Evolutionary conservation across 1,140 invertebrate genomes (phyloP).

Genomic region (Antheraea mylitta): DNA sequence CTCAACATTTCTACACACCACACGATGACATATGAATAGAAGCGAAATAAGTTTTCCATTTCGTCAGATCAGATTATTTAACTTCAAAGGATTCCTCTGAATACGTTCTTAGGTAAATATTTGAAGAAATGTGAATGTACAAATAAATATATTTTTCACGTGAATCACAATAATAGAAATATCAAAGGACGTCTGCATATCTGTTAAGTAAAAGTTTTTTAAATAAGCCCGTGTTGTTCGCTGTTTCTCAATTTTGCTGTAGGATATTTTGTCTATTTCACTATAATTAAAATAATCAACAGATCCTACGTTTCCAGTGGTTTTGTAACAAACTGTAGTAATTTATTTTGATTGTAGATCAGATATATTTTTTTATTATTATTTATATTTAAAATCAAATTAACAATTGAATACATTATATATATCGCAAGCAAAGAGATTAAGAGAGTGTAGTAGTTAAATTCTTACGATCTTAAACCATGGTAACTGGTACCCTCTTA

Average conservation of each 20-base stretch:
- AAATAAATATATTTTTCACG: conserved; percentile 2
- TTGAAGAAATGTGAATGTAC: background rate
- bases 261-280: too few relatives aligned
- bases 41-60: conserved; percentile 59
- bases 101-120: conserved; percentile 2
- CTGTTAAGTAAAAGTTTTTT: background rate
- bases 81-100: conserved; percentile 14
- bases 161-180: background rate
- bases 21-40: conserved; percentile 51
- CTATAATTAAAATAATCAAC: too few relatives aligned
- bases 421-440: too few relatives aligned
- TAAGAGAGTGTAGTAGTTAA: too few relatives aligned
- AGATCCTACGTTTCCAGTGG: too few relatives aligned
- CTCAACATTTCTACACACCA: conserved; percentile 54
- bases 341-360: too few relatives aligned
- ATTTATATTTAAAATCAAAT: too few relatives aligned
- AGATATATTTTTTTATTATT: too few relatives aligned
- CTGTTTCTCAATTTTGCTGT: background rate
- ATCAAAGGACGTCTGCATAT: background rate
- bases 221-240: background rate
- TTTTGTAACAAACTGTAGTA: too few relatives aligned
- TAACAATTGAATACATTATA: too few relatives aligned
- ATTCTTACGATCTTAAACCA: too few relatives aligned
- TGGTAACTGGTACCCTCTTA: too few relatives aligned
- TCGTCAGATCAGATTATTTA: conserved; percentile 45